These are phyloP conservation scores for Helobdella robusta DNA, from an alignment of 2,888 invertebrate species.

Conservation along the genomic window DNA sequence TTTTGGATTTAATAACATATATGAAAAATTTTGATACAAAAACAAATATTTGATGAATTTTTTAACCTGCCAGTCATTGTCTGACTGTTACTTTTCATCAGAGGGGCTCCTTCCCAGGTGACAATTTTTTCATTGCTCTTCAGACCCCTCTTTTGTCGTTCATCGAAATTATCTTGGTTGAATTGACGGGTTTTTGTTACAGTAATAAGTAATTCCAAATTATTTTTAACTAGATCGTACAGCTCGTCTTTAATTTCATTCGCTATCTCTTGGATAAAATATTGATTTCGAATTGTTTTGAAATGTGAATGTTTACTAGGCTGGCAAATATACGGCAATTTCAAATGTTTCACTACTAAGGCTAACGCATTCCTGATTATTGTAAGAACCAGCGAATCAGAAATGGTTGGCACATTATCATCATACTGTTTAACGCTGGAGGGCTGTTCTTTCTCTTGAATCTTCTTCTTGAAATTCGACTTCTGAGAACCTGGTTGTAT, in stretches of 20 bases:
- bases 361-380: constrained; percentile 16
- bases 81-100: constrained; percentile 14
- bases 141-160: background rate
- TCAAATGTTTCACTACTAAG: constrained; percentile 15
- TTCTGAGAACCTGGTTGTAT: too few species aligned
- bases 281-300: constrained; percentile 10
- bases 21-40: background rate
- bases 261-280: constrained; percentile 19
- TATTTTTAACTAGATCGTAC: constrained; percentile 13
- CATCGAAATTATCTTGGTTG: too few species aligned
- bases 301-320: constrained; percentile 4
- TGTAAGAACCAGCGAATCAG: constrained; percentile 4
- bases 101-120: constrained; percentile 12
- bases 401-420: background rate
- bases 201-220: constrained; percentile 8
- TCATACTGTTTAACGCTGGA: background rate
- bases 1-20: background rate
- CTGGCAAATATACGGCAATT: constrained; percentile 15
- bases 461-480: background rate
- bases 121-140: constrained; percentile 9
- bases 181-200: background rate
- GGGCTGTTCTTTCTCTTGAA: background rate
- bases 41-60: background rate
- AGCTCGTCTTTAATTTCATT: constrained; percentile 12
- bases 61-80: constrained; percentile 16